Percentiles rank a stretch among this genome's conserved stretches.
phyloP scores from a whole-genome alignment of 2,888 invertebrate genomes.

The Drosophila vallismaia region DNA sequence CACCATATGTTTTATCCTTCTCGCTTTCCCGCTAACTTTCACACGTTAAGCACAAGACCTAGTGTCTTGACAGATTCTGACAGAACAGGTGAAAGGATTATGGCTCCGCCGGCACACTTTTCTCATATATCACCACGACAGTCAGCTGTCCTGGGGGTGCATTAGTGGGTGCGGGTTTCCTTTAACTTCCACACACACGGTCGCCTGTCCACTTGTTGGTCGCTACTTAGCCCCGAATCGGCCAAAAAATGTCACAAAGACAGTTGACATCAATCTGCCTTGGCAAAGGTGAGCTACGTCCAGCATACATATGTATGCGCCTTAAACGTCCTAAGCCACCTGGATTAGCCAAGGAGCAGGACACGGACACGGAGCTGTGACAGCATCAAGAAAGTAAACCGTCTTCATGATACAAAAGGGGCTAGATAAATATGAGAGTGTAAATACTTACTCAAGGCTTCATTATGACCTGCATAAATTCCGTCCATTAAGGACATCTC shows the following conservation, averaged over 20 bases:
- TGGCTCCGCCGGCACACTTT: slow-evolving; percentile 14
- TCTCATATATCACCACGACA: slow-evolving; percentile 18
- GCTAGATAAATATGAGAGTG: slow-evolving; percentile 10
- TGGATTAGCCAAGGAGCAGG: slow-evolving; percentile 13
- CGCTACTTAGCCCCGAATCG: slow-evolving; percentile 32
- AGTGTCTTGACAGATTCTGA: slow-evolving; percentile 33
- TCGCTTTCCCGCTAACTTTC: slow-evolving; percentile 3
- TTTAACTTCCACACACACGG: slow-evolving; percentile 26
- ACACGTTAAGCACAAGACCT: slow-evolving; percentile 4
- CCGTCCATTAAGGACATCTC: slow-evolving; percentile 6
- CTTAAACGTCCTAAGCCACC: slow-evolving; percentile 23
- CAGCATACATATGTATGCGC: slow-evolving; percentile 28
- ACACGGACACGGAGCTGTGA: not conserved
- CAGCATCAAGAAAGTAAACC: slow-evolving; percentile 3
- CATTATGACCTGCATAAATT: slow-evolving; percentile 35
- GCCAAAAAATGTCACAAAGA: slow-evolving; percentile 35
- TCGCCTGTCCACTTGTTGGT: slow-evolving; percentile 51
- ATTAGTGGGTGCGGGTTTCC: slow-evolving; percentile 26
- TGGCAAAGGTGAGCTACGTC: slow-evolving; percentile 1
- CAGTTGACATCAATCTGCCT: slow-evolving; percentile 55
- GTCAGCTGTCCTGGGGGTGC: slow-evolving; percentile 22
- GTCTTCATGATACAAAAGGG: slow-evolving; percentile 5
- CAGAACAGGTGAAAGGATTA: slow-evolving; percentile 37
- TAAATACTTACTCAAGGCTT: slow-evolving; percentile 36
- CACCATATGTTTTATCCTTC: slow-evolving; percentile 21